Evolutionary conservation across 2,888 invertebrate species (phyloP), one percentile per base, ranked within the genome.

Genomic region (Amphipyra berbera): DNA sequence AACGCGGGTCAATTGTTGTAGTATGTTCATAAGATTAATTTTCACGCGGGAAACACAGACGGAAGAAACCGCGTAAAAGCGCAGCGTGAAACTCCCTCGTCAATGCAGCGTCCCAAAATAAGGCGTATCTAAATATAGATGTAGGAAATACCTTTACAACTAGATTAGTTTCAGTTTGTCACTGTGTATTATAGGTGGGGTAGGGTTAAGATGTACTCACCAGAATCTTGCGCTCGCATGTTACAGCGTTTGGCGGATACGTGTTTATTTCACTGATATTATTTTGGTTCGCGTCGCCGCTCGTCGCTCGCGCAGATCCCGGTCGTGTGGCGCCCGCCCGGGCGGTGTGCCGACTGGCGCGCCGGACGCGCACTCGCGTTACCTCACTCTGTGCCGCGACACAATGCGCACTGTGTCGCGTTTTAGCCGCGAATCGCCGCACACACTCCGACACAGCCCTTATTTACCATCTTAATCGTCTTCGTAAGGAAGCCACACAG

Each of bases 311-410:
- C 94, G 92, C 93, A 90, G 94, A 94, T 87, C 85, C 95, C 89
- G 94, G 95, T 95, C 95, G 94, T 94, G 93, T 93, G 93, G 94
- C 94, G 90, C 93, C 94, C 94, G 94, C 94, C 94, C 94, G 94
- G 94, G 95, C 94, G 94, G 95, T 86, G 83, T 88, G 94, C 93
- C 93, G 94, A 95, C 95, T 95, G 94, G 82, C 85, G 86, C 78
- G 81, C 72, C 73, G 64, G 68, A 54, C 66, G 68, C 73, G 79
- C 80, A 74, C 78, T 72, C 78, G 68, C 68, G 60, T 65, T 70
- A 68, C 65, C 79, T 53, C 56, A 57, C 70, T 56, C 70, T 48
- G 71, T 70, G 64, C 41, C 64, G 48, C 44, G 56, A 55, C 76
- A 73, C 77, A 70, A 13, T 56, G 57, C 54, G 53, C 78, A 75